These are phyloP conservation scores for Glareola pratincola DNA, from an alignment of 2,113 vertebrate genomes.

Conservation along the genomic window DNA sequence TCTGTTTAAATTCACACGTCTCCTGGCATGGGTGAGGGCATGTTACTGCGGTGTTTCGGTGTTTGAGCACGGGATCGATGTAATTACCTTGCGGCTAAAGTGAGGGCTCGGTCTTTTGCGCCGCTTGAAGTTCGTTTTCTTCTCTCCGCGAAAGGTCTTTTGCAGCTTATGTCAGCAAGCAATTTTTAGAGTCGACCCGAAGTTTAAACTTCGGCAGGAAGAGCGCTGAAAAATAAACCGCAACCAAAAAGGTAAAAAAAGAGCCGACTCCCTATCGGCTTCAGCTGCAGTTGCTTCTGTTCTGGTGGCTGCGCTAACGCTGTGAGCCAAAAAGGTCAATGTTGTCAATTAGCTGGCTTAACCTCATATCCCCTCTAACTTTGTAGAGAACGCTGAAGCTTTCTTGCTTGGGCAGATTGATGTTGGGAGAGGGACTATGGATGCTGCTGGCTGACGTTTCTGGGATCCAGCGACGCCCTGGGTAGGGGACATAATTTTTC, in stretches of 20 bases:
- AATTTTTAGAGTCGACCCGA: not conserved
- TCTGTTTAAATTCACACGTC: not conserved
- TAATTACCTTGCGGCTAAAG: not conserved
- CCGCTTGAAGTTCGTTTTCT: not conserved
- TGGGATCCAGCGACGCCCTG: not conserved
- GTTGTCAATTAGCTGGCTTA: constrained; percentile 60
- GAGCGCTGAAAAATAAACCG: not conserved
- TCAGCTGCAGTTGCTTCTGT: constrained; percentile 36
- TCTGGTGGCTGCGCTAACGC: constrained; percentile 15
- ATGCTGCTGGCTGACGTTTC: not conserved
- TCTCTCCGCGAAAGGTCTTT: not conserved
- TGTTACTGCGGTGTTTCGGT: not conserved
- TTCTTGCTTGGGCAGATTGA: not conserved
- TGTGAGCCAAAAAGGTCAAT: constrained; percentile 36
- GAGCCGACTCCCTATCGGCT: not conserved
- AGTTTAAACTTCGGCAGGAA: constrained; percentile 21
- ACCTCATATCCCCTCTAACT: constrained; percentile 42
- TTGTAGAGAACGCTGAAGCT: not conserved
- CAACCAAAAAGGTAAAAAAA: not conserved
- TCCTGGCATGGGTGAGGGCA: not conserved
- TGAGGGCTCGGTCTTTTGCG: not conserved
- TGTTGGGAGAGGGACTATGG: not conserved
- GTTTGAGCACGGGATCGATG: not conserved
- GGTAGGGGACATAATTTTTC: not conserved
- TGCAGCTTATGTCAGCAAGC: not conserved